Evolutionary conservation across 2,888 invertebrate genomes (phyloP), one percentile per base, ranked within the genome.

Genomic region (Teleogryllus oceanicus): DNA sequence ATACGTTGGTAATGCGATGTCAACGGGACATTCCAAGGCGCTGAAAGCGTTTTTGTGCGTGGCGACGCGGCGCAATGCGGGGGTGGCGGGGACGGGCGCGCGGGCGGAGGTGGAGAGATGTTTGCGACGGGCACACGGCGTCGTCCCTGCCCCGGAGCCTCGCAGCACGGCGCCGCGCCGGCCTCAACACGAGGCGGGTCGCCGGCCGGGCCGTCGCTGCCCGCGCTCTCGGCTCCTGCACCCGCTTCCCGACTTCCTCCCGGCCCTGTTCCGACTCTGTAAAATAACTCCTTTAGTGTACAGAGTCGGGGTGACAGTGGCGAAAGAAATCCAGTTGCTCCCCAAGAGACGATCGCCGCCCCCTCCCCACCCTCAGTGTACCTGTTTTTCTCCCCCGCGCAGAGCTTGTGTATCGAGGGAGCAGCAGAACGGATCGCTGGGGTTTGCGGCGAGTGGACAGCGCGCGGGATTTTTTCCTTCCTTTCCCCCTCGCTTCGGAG

Each of bases 1-100:
- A 62, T 13, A 62, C 62, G 62, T 62, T 62, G 62, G 62, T 62
- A 62, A 62, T 62, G 62, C 62, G 62, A 62, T 62, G 62, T 62
- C 62, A 62, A 62, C 62, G n/a, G 13, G 62, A 62, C 62, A 62
- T 62, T 62, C 62, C 62, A 18, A n/a, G 62, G 62, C 62, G 62
- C n/a, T 62, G 62, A 62, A n/a, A 62, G 62, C 62, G 62, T 62
- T 62, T 62, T n/a, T 62, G 62, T n/a, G 62, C 13, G 62, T 62
- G 62, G n/a, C 16, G 62, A n/a, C 62, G 62, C 16, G 62, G 13
- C 62, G 62, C 16, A n/a, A 62, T n/a, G n/a, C 62, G 62, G 16
- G 37, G 37, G 37, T 37, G 37, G 37, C 37, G 37, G 37, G 0
- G 37, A 37, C 37, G 4, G 37, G 4, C 37, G 37, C 37, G 37